Base-by-base conservation (phyloP, 2,888 invertebrate genomes). In the Carpatolechia fugitivella region DNA sequence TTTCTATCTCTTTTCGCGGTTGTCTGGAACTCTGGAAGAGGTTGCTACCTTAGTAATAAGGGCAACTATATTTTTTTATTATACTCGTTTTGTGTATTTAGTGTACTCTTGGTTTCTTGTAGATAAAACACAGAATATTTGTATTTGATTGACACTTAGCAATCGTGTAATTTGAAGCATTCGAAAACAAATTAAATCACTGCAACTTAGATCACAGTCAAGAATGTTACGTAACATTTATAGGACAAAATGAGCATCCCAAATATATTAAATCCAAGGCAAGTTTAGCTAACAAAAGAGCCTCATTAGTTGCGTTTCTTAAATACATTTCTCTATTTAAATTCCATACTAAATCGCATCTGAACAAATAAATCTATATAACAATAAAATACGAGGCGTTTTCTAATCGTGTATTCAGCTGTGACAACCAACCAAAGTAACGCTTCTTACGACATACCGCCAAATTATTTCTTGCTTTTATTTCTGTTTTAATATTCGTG, bases 361-460 rank as follows among this genome's bases (percentile, higher is more conserved):
- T 44, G 44, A 44, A 11, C 29, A 44, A 44, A 44, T 44, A 44
- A 44, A 49, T 31, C 35, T 24, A 49, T 35, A 47, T 47, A 6
- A 31, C 47, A 47, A 47, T 30, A 77, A 89, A 88, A 63, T n/a
- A 85, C 88, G 88, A 77, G 61, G 54, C 67, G 63, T 66, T 72
- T 72, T 74, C 62, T 60, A 61, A 61, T 60, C 55, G 58, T 60
- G 46, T 41, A 55, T 53, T 55, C 59, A 57, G 56, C 49, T 64
- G 65, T 65, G 57, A 58, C 59, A 56, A 57, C 61, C 64, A 64
- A 47, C 16, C 14, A 3, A 46, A 46, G n/a, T 14, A 14, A 46
- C 13, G 14, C n/a, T 46, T 20, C 44, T 20, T 11, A 29, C n/a
- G 29, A 11, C 44, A 29, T 11, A 29, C 18, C n/a, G 13, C 29